These are phyloP conservation scores for Ceuthmochares aereus DNA, from an alignment of 2,113 vertebrate species.

Conservation along the genomic window DNA sequence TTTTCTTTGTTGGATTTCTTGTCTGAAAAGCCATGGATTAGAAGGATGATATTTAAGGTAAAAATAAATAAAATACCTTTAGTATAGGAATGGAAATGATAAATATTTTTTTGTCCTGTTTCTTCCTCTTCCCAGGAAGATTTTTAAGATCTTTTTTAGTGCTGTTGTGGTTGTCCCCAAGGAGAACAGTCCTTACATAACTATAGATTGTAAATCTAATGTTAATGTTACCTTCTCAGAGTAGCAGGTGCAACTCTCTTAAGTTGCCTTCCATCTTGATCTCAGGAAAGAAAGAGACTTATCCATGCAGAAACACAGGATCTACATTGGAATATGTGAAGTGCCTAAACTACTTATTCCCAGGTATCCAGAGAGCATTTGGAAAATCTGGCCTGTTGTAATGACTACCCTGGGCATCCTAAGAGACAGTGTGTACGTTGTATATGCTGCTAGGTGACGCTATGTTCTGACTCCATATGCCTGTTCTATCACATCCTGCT, in stretches of 20 bases:
- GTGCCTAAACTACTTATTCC: neutral
- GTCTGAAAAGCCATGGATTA: slow-evolving; percentile 92
- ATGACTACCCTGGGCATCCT: neutral
- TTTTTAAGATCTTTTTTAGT: neutral
- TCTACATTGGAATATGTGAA: neutral
- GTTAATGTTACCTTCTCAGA: neutral
- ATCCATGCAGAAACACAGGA: neutral
- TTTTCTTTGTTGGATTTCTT: slow-evolving; percentile 97
- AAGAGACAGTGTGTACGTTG: neutral
- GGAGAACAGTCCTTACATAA: neutral
- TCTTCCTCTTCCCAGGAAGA: neutral
- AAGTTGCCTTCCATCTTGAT: slow-evolving; percentile 1
- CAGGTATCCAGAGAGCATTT: neutral
- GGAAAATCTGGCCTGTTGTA: neutral
- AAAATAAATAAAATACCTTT: neutral
- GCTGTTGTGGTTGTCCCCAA: neutral
- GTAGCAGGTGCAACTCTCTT: neutral
- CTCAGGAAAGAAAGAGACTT: neutral
- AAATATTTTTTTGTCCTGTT: neutral
- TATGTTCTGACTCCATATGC: neutral
- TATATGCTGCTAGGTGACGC: neutral
- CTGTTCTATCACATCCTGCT: neutral
- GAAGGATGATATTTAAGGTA: slow-evolving; percentile 95
- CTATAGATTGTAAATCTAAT: neutral
- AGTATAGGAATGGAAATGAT: neutral